Evolutionary conservation across 2,888 invertebrate species (phyloP), one percentile per base, ranked within the genome.

Genomic region (Eupithecia pulchellata): DNA sequence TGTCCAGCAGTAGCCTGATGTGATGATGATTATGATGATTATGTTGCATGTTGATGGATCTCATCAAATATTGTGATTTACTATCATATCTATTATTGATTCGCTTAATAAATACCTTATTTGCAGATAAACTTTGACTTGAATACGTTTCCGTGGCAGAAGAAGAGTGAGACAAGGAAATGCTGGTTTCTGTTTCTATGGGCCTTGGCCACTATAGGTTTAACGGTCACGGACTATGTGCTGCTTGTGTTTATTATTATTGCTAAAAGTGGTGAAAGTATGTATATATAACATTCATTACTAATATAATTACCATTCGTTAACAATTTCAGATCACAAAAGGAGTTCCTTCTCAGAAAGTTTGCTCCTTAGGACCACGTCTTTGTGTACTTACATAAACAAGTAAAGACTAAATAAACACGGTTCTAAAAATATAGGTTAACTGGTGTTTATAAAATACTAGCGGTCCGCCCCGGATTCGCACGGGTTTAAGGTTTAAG

Each of bases 61-160:
- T 39, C 39, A 39, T 39, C 17, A 1, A 39, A 4, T 17, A 34
- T 34, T 2, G 8, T 34, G 8, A 34, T 9, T 6, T 9, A 9
- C 9, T 9, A 39, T 17, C 9, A 14, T 39, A 17, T 17, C 2
- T 39, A 39, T 17, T 39, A 39, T 17, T 17, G 1, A 17, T 39
- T 39, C 14, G 14, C 4, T 39, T 17, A 17, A 47, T 25, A 52
- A 11, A 11, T 25, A 32, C 4, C 4, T 27, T 0, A 3, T 39
- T 79, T 78, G n/a, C 77, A 85, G 86, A 81, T 85, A 36, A 80
- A 80, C 63, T 65, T 68, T 4, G 75, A 79, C 47, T 58, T 85
- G 29, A 79, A 75, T 39, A 42, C 76, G 0, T 69, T 68, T 6
- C 73, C 68, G 0, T 73, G 76, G 42, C 69, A 75, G 4, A 60